Evolutionary conservation across 2,888 invertebrate species (phyloP).

Genomic region (Pharmacophagus antenor): DNA sequence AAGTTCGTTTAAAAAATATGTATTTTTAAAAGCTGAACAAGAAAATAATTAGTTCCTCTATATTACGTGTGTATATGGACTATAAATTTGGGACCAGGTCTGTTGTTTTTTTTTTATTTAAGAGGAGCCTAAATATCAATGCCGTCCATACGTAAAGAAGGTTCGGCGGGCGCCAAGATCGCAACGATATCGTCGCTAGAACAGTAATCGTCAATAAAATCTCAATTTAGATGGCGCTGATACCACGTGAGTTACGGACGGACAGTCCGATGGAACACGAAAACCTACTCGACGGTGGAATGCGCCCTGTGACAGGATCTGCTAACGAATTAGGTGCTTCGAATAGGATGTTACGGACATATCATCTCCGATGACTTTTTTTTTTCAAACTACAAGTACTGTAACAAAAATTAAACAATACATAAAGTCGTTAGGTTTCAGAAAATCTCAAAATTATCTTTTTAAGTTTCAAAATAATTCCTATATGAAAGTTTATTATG

Average conservation of each 20-base stretch:
- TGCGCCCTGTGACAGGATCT: slow-evolving; percentile 71
- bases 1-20: background rate
- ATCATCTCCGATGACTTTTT: slow-evolving; percentile 48
- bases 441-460: background rate
- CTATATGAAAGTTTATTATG: no score
- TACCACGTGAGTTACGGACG: slow-evolving; percentile 78
- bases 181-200: slow-evolving; percentile 78
- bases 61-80: background rate
- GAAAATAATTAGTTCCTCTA: background rate
- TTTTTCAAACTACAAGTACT: background rate
- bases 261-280: slow-evolving; percentile 71
- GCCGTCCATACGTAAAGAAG: slow-evolving; percentile 42
- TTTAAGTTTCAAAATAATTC: background rate
- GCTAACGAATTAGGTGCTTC: slow-evolving; percentile 76
- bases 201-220: slow-evolving; percentile 81
- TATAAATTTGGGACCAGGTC: slow-evolving; percentile 18
- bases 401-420: background rate
- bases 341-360: slow-evolving; percentile 43
- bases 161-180: slow-evolving; percentile 75
- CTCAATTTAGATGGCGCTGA: slow-evolving; percentile 80
- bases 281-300: slow-evolving; percentile 79
- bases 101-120: slow-evolving; percentile 30
- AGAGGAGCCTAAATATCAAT: slow-evolving; percentile 30
- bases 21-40: background rate
- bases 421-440: background rate